phyloP scores from a whole-genome alignment of 2,888 invertebrate genomes.

The Rhagium mordax region DNA sequence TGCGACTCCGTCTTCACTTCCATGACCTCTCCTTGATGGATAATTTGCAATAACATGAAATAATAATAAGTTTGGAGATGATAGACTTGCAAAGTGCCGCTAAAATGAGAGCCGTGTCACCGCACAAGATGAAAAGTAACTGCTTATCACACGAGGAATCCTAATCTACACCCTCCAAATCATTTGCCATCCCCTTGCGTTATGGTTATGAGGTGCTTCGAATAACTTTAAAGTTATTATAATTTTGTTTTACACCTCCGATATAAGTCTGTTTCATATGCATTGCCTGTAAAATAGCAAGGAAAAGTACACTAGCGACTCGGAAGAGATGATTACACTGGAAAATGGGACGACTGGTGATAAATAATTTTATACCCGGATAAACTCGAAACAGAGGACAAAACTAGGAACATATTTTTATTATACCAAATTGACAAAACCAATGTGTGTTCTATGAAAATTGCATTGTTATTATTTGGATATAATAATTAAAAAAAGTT shows the following conservation, averaged over 20 bases:
- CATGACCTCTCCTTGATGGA: slow-evolving; percentile 59
- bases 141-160: slow-evolving; percentile 57
- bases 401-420: background rate
- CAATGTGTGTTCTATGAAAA: background rate
- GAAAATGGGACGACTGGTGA: slow-evolving; percentile 24
- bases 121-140: slow-evolving; percentile 57
- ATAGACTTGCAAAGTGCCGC: slow-evolving; percentile 55
- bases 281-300: slow-evolving; percentile 48
- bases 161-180: slow-evolving; percentile 54
- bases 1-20: slow-evolving; percentile 23
- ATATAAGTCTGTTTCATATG: slow-evolving; percentile 51
- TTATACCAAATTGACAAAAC: background rate
- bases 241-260: slow-evolving; percentile 58
- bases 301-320: slow-evolving; percentile 33
- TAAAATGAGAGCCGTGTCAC: slow-evolving; percentile 53
- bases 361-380: slow-evolving; percentile 15
- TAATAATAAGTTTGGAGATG: slow-evolving; percentile 62
- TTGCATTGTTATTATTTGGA: too few species aligned
- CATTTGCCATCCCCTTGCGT: slow-evolving; percentile 52
- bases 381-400: background rate
- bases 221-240: slow-evolving; percentile 59
- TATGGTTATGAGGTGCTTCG: slow-evolving; percentile 52
- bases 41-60: slow-evolving; percentile 67
- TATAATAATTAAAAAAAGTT: too few species aligned
- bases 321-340: slow-evolving; percentile 24